These are phyloP conservation scores for Escarpia spicata DNA, from an alignment of 2,888 invertebrate genomes.

Conservation along the genomic window DNA sequence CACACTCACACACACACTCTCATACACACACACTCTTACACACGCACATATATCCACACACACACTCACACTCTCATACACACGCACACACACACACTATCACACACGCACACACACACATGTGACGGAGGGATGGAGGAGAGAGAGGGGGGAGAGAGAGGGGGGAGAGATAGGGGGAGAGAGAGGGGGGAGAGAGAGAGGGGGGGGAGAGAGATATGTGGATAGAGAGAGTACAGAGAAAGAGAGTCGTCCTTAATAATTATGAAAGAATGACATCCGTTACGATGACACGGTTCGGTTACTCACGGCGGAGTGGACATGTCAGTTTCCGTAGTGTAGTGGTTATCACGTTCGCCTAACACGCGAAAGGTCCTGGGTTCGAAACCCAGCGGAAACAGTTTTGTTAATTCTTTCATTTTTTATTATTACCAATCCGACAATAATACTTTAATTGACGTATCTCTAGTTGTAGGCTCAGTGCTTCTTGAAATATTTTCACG, in stretches of 20 bases:
- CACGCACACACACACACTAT: too few relatives aligned
- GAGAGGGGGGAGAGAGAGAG: neutral
- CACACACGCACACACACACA: too few relatives aligned
- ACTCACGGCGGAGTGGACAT: neutral
- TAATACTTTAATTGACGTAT: neutral
- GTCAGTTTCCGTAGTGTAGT: neutral
- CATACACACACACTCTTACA: too few relatives aligned
- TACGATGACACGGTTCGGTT: neutral
- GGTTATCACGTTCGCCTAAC: conserved; percentile 16
- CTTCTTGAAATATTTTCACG: neutral
- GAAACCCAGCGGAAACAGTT: conserved; percentile 16
- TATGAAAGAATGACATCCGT: too few relatives aligned
- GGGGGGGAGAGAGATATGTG: too few relatives aligned
- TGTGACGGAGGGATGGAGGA: too few relatives aligned
- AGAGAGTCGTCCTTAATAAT: too few relatives aligned
- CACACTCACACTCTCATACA: too few relatives aligned
- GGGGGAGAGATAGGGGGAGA: neutral
- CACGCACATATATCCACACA: too few relatives aligned
- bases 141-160: too few relatives aligned
- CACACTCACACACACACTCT: too few relatives aligned
- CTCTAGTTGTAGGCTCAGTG: neutral
- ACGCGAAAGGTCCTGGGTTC: conserved; percentile 16
- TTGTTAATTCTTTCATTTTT: neutral
- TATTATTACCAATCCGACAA: neutral
- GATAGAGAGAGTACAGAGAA: too few relatives aligned